Conservation (phyloP, 92 coral and sea anemone species). For the Epizoanthus scotinus region DNA sequence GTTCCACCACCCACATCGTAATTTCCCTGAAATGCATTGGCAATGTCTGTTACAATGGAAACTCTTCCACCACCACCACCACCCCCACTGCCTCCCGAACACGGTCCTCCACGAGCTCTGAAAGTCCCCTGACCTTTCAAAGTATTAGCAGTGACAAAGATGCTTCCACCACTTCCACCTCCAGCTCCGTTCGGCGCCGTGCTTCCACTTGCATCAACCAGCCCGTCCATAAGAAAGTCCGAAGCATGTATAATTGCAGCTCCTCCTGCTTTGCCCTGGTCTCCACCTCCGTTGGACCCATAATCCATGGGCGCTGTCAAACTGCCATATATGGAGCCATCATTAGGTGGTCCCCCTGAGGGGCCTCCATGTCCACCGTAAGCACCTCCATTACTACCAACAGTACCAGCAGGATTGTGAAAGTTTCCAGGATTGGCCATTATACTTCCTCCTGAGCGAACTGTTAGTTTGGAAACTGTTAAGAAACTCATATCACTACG, state of each 20-base stretch:
- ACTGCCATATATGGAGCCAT: conserved; percentile 43
- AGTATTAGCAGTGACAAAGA: conserved; percentile 24
- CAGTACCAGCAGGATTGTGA: conserved; percentile 3
- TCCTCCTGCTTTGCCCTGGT: conserved; percentile 61
- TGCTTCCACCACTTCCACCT: conserved; percentile 72
- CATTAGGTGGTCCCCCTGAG: conserved; percentile 38
- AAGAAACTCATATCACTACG: conserved; percentile 32
- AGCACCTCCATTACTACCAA: conserved; percentile 45
- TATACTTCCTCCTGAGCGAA: conserved; percentile 48
- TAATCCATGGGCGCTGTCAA: conserved; percentile 47
- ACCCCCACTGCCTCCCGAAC: conserved; percentile 49
- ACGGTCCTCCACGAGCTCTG: conserved; percentile 54
- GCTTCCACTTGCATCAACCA: conserved; percentile 53
- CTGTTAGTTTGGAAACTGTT: conserved; percentile 36
- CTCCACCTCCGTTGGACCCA: conserved; percentile 68
- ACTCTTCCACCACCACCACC: conserved; percentile 70
- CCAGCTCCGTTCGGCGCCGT: conserved; percentile 45
- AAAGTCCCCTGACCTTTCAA: conserved; percentile 53
- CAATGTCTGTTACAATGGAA: conserved; percentile 32
- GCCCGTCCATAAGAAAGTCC: conserved; percentile 51
- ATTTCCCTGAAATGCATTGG: conserved; percentile 46
- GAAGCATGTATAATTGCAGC: conserved; percentile 35
- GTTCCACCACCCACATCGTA: conserved; percentile 60
- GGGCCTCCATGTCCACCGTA: conserved; percentile 59
- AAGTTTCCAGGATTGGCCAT: conserved; percentile 38